Evolutionary conservation across 2,888 invertebrate species (phyloP).

Genomic region (Clunio marinus): DNA sequence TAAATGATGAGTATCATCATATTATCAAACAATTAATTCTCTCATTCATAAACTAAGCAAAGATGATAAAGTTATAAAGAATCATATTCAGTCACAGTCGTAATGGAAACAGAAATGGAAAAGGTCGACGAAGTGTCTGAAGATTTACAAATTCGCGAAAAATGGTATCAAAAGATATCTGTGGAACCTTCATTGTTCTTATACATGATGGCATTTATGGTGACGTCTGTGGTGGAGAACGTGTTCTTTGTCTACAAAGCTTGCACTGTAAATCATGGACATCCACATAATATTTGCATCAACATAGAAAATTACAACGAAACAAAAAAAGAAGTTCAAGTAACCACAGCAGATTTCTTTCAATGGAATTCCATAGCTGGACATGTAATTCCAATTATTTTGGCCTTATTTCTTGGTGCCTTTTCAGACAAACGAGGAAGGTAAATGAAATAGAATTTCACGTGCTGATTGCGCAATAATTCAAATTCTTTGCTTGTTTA

Average conservation of each 20-base stretch:
- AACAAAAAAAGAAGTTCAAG: slow-evolving; percentile 66
- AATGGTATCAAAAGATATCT: slow-evolving; percentile 53
- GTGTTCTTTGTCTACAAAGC: slow-evolving; percentile 73
- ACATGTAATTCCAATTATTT: slow-evolving; percentile 67
- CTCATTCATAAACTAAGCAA: too few relatives aligned
- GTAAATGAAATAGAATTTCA: background rate
- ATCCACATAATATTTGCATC: slow-evolving; percentile 63
- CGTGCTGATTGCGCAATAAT: background rate
- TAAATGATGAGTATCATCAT: too few relatives aligned
- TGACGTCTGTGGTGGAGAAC: slow-evolving; percentile 74
- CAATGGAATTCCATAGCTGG: slow-evolving; percentile 74
- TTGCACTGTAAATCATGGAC: slow-evolving; percentile 69
- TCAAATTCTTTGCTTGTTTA: background rate
- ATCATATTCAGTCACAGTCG: too few relatives aligned
- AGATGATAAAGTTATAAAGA: too few relatives aligned
- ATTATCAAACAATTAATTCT: too few relatives aligned
- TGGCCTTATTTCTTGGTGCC: slow-evolving; percentile 75
- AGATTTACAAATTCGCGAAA: background rate
- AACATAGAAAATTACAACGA: slow-evolving; percentile 58
- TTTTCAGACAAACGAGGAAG: slow-evolving; percentile 77
- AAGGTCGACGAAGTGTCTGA: background rate
- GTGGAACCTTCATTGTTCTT: slow-evolving; percentile 85
- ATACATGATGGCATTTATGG: slow-evolving; percentile 84
- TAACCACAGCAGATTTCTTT: slow-evolving; percentile 68
- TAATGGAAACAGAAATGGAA: too few relatives aligned